Conservation (phyloP, 2,797 vertebrate genomes). For the Mastacembelus armatus region DNA sequence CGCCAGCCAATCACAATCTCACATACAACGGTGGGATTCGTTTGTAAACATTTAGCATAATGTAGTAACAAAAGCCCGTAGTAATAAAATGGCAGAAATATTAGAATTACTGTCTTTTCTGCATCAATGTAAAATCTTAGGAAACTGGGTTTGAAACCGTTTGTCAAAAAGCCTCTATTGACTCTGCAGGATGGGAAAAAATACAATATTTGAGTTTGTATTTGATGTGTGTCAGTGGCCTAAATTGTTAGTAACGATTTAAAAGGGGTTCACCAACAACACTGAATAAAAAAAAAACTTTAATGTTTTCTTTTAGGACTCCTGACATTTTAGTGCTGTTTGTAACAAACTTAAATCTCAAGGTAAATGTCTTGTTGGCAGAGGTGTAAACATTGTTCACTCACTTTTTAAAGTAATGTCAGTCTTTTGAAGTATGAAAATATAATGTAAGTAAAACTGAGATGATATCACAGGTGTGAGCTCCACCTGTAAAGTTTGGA, state of each 20-base stretch:
- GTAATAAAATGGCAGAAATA: constrained; percentile 55
- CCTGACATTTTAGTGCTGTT: too few species aligned
- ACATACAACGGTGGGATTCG: constrained; percentile 58
- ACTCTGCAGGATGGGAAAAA: background rate
- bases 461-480: background rate
- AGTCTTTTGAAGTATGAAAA: background rate
- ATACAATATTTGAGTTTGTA: background rate
- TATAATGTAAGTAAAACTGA: background rate
- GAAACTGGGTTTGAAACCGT: constrained; percentile 36
- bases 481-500: background rate
- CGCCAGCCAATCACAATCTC: constrained; percentile 86
- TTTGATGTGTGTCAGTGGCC: constrained; percentile 10
- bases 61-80: constrained; percentile 66
- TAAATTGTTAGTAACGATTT: background rate
- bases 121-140: constrained; percentile 19
- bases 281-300: too few species aligned
- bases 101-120: constrained; percentile 51
- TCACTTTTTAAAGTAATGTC: background rate
- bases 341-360: background rate
- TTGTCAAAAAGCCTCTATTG: constrained; percentile 33
- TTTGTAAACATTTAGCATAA: constrained; percentile 78
- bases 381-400: background rate
- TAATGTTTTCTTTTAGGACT: too few species aligned
- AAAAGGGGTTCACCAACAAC: too few species aligned
- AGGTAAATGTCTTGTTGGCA: background rate